Conservation (phyloP, 2,113 vertebrate species). For the Hystrix brachyura region DNA sequence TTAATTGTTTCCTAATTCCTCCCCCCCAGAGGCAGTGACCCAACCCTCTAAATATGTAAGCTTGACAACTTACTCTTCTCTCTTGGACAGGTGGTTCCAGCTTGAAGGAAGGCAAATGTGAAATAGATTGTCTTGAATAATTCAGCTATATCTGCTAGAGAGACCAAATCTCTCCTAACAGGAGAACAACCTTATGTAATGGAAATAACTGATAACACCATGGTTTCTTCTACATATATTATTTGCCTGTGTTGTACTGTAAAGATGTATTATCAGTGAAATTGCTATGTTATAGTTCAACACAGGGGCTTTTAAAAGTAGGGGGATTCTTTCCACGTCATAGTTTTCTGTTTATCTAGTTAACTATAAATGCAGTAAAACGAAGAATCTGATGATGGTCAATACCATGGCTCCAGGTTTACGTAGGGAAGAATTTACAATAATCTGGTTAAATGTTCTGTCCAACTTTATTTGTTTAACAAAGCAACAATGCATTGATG, state of each 20-base stretch:
- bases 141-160: neutral
- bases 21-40: neutral
- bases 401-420: neutral
- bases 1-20: conserved; percentile 56
- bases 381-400: neutral
- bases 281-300: neutral
- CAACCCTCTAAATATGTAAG: conserved; percentile 59
- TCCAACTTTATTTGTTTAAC: neutral
- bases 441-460: neutral
- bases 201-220: neutral
- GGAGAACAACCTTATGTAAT: neutral
- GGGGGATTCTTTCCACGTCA: neutral
- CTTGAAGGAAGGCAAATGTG: neutral
- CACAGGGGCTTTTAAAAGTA: rapidly evolving
- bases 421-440: neutral
- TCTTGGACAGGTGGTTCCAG: conserved; percentile 51
- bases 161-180: neutral
- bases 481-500: neutral
- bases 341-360: neutral
- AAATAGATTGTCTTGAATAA: neutral
- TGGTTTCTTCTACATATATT: no score
- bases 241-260: neutral
- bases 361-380: neutral
- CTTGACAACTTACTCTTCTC: conserved; percentile 34
- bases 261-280: neutral